Conservation (phyloP, 2,888 invertebrate species). For the Mesorhabditis sp. region DNA sequence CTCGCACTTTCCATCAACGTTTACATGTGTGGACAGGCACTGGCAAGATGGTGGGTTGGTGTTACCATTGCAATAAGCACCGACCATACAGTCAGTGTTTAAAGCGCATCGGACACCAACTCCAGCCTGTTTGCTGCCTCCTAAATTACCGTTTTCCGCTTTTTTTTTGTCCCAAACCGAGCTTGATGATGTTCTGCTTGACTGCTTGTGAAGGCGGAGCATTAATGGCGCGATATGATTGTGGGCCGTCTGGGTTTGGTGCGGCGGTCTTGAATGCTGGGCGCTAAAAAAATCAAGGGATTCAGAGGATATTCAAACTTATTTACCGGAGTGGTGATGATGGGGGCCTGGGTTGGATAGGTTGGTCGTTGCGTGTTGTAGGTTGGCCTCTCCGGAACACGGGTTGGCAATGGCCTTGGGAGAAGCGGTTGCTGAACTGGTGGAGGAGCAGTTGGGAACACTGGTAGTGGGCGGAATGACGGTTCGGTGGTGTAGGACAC, state of each 20-base stretch:
- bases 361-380: slow-evolving; percentile 7
- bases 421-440: too few species aligned
- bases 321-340: slow-evolving; percentile 6
- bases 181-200: slow-evolving; percentile 6
- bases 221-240: background rate
- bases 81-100: slow-evolving; percentile 57
- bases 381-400: slow-evolving; percentile 3
- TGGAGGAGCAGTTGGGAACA: too few species aligned
- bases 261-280: slow-evolving; percentile 4
- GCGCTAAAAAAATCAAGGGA: background rate
- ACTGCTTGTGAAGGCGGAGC: slow-evolving; percentile 18
- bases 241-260: background rate
- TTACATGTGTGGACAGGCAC: slow-evolving; percentile 57
- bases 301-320: background rate
- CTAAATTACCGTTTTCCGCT: slow-evolving; percentile 11
- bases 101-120: slow-evolving; percentile 53
- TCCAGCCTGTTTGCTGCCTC: slow-evolving; percentile 45
- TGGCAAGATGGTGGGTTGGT: slow-evolving; percentile 54
- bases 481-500: background rate
- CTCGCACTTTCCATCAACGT: slow-evolving; percentile 52
- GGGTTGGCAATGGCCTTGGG: background rate
- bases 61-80: slow-evolving; percentile 58
- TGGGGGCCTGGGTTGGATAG: slow-evolving; percentile 6
- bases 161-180: slow-evolving; percentile 15
- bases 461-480: background rate